Base-by-base conservation (phyloP, 2,797 vertebrate genomes). In the Syndactyla subalaris region DNA sequence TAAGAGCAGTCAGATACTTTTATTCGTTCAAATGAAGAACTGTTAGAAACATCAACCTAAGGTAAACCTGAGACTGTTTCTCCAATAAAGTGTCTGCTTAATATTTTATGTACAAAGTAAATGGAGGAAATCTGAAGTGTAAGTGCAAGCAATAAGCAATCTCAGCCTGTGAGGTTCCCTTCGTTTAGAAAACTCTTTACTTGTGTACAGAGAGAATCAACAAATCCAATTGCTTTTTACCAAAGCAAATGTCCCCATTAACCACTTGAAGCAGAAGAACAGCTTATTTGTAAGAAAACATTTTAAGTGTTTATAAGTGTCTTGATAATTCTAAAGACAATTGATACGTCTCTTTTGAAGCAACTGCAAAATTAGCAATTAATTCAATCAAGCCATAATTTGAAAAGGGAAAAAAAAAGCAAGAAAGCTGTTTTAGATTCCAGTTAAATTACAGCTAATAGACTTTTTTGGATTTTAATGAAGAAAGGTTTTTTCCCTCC, bases 291-390 rank as follows among this genome's bases (percentile, higher is more conserved):
- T 80, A 91, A 77, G 82, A 59, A 90, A 89, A 55, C 65, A 77
- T 82, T 80, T 74, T 41, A 87, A 94, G 78, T 74, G 45, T 49
- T 82, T 87, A 0, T 48, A 93, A 88, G 61, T 39, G 27, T 16
- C 81, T 92, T 72, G 66, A 92, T 79, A 92, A 88, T 92, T 89
- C 51, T 48, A 66, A 85, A 88, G 55, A 85, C 78, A 92, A 89
- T 7, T 91, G 92, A 75, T 87, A 77, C 0, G 2, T 78, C 66
- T 92, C 72, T 66, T 79, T 18, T 71, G 66, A 84, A 95, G 76
- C 32, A 93, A 83, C 10, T 72, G 80, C 54, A 80, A 85, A 91
- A 74, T 84, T 66, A 92, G 85, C 79, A 88, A 84, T 85, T 92
- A 94, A 85, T 76, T 68, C 62, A 94, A 90, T 89, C 30, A 88